Percentiles rank a stretch among this genome's conserved stretches.
Conservation (phyloP, 2,797 vertebrate species). For the Yasuhikotakia modesta region DNA sequence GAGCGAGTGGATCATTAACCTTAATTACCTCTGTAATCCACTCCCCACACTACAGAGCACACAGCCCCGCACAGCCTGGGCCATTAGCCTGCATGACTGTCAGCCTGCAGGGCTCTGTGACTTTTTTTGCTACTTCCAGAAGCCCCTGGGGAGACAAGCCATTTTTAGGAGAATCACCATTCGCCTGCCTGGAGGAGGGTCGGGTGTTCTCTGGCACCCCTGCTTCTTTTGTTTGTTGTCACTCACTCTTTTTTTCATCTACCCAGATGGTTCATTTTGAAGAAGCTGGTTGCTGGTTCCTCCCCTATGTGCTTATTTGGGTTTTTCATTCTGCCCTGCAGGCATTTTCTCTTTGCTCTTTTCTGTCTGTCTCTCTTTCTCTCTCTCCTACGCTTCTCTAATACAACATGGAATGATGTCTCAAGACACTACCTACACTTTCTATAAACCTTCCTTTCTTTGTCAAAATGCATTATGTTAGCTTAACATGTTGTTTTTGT, state of each 20-base stretch:
- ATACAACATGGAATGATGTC: constrained; percentile 36
- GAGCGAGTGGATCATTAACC: constrained; percentile 84
- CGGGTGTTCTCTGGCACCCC: constrained; percentile 72
- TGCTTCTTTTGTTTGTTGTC: constrained; percentile 77
- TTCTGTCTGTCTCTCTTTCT: constrained; percentile 8
- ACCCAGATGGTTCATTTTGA: constrained; percentile 83
- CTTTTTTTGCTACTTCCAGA: constrained; percentile 78
- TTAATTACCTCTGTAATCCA: constrained; percentile 88
- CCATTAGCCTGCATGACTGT: constrained; percentile 85
- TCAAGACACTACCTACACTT: constrained; percentile 20
- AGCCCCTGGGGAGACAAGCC: constrained; percentile 70
- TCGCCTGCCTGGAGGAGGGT: constrained; percentile 60
- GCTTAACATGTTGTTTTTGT: background rate
- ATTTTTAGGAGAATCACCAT: constrained; percentile 53
- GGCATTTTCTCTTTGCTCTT: constrained; percentile 39
- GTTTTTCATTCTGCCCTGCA: constrained; percentile 45
- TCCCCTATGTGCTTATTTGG: constrained; percentile 54
- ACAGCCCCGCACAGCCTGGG: constrained; percentile 71
- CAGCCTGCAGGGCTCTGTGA: constrained; percentile 83
- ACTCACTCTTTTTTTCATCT: constrained; percentile 68
- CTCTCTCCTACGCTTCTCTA: constrained; percentile 15
- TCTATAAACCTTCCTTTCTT: background rate
- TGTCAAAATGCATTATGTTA: constrained; percentile 7
- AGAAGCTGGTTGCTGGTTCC: constrained; percentile 69
- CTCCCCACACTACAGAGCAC: constrained; percentile 83